Evolutionary conservation across 2,797 vertebrate genomes (phyloP).

Genomic region (Argya squamiceps): DNA sequence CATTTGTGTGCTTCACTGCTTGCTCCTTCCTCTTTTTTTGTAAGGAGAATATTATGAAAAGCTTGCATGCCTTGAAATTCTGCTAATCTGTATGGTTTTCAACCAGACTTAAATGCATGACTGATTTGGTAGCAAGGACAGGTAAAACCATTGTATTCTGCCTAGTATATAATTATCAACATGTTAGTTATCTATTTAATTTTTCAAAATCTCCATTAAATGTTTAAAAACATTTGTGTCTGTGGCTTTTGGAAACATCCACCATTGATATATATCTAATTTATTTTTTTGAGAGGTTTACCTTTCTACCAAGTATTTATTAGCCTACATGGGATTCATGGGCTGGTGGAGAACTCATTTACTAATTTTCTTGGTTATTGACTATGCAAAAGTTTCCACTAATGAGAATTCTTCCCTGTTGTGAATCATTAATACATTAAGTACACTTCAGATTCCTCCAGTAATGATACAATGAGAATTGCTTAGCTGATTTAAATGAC

Average conservation of each 20-base stretch:
- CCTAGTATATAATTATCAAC: neutral
- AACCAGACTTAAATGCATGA: neutral
- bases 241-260: neutral
- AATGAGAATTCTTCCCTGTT: conserved; percentile 52
- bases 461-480: conserved; percentile 58
- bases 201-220: neutral
- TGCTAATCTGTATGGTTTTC: neutral
- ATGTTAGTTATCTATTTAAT: neutral
- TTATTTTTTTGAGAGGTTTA: neutral
- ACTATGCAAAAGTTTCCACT: conserved; percentile 45
- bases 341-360: neutral
- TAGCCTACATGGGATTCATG: neutral
- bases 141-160: neutral
- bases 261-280: neutral
- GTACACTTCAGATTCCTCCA: conserved; percentile 49
- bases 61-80: neutral
- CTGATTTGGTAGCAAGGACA: neutral
- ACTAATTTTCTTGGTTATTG: conserved; percentile 33
- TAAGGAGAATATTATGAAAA: neutral
- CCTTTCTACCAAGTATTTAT: neutral
- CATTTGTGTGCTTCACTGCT: neutral
- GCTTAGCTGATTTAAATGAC: conserved; percentile 58
- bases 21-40: accelerated
- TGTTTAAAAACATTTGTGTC: neutral
- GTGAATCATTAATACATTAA: conserved; percentile 64